Evolutionary conservation across 2,113 vertebrate genomes (phyloP).

Genomic region (Megaptera novaeangliae): DNA sequence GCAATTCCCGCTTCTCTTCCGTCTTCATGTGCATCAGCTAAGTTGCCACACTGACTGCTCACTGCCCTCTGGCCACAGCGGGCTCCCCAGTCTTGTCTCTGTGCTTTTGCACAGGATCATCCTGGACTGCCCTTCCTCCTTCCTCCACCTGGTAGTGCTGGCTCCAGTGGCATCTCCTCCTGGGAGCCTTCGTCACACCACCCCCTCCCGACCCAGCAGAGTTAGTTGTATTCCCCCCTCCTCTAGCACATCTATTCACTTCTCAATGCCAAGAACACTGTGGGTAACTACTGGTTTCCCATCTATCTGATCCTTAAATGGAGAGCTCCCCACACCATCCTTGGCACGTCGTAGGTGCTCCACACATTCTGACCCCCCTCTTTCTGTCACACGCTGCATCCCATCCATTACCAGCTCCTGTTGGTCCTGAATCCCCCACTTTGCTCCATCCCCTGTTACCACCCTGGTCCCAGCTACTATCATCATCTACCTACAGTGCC

Average conservation of each 20-base stretch:
- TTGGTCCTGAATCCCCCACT: not conserved
- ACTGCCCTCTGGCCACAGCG: not conserved
- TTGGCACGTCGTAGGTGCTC: not conserved
- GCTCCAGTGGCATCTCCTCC: not conserved
- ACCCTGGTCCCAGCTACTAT: not conserved
- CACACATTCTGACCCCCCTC: not conserved
- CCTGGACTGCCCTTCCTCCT: not conserved
- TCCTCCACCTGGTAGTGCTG: not conserved
- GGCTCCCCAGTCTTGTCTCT: not conserved
- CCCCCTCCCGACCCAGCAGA: not conserved
- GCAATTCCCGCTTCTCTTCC: not conserved
- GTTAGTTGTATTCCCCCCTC: not conserved
- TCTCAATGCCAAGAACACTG: not conserved
- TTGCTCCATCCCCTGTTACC: not conserved
- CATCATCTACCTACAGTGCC: not conserved
- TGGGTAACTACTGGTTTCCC: not conserved
- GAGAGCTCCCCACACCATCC: not conserved
- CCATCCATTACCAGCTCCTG: not conserved
- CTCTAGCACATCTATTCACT: not conserved
- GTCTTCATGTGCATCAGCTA: not conserved
- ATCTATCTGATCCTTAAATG: not conserved
- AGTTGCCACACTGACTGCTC: not conserved
- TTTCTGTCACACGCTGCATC: not conserved
- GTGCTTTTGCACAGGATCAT: not conserved
- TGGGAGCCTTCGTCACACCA: not conserved